Percentiles rank a stretch among this genome's conserved stretches.
Evolutionary conservation across 2,113 vertebrate genomes (phyloP).

Genomic region (Parotia lawesii): DNA sequence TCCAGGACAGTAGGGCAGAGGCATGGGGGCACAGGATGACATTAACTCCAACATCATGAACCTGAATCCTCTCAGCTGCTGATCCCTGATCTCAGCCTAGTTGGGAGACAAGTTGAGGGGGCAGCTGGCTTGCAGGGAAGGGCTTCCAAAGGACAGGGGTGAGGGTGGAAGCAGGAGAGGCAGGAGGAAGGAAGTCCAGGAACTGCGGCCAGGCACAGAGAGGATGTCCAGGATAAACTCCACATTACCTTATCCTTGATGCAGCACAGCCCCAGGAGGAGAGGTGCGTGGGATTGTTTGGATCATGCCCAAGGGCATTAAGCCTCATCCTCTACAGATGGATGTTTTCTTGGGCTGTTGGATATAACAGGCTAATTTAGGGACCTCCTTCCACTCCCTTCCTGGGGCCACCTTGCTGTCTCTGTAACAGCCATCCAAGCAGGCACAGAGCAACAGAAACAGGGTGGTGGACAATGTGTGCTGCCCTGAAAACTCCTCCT

Average conservation of each 20-base stretch:
- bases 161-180: background rate
- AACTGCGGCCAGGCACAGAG: background rate
- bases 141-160: background rate
- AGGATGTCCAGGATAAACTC: conserved; percentile 25
- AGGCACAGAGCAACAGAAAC: background rate
- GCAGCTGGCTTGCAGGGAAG: background rate
- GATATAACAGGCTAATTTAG: background rate
- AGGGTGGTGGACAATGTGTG: background rate
- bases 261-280: background rate
- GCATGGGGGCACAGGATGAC: background rate
- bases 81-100: background rate
- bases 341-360: background rate
- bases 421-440: background rate
- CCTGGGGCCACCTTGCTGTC: background rate
- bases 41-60: background rate
- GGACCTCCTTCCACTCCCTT: background rate
- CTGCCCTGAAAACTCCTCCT: background rate
- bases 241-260: background rate
- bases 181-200: conserved; percentile 11
- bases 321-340: background rate
- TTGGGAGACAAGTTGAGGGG: background rate
- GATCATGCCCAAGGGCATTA: background rate
- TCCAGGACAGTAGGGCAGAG: background rate
- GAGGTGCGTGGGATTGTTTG: conserved; percentile 32
- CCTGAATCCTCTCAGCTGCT: background rate